Evolutionary conservation across 1,140 invertebrate genomes (phyloP), one percentile per base, ranked within the genome.

Genomic region (Plodia interpunctella): DNA sequence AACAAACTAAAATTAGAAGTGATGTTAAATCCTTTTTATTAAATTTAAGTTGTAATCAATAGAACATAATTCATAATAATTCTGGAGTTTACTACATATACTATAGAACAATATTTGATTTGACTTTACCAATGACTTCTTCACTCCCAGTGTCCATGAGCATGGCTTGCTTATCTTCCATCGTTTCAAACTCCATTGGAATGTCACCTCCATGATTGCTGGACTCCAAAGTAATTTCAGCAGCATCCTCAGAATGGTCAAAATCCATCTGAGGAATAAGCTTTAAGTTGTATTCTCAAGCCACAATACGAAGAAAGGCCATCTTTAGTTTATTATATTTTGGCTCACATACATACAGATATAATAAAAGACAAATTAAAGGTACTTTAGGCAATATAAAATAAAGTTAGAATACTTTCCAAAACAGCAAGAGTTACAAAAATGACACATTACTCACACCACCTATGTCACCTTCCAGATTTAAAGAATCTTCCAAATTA

Each of bases 401-500:
- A 44, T n/a, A 44, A 44, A 44, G 38, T 44, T 44, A 44, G 13
- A 44, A 44, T 32, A 32, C 30, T 32, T 32, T 28, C 9, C 30
- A 32, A 32, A 9, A 44, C 38, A 10, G 10, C 3, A 44, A 4
- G 11, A 53, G 44, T 25, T 57, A 76, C 73, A 44, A 44, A n/a
- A 44, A 44, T 44, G 38, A n/a, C 38, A 44, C n/a, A 15, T 73
- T 67, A 89, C 83, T 74, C 54, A 66, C 68, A 61, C 44, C 62
- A 6, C 74, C 80, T 63, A 88, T 85, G 19, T 74, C 71, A 59
- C 76, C 72, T 25, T 85, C 88, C 62, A 90, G 75, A 55, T 77
- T 81, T 28, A 90, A 68, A 57, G 84, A 76, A 51, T 88, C 83
- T 8, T 85, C 84, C 51, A 90, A 78, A 68, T 85, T 80, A 35